Conservation (phyloP, 2,113 vertebrate genomes). For the Rhabdornis inornatus region DNA sequence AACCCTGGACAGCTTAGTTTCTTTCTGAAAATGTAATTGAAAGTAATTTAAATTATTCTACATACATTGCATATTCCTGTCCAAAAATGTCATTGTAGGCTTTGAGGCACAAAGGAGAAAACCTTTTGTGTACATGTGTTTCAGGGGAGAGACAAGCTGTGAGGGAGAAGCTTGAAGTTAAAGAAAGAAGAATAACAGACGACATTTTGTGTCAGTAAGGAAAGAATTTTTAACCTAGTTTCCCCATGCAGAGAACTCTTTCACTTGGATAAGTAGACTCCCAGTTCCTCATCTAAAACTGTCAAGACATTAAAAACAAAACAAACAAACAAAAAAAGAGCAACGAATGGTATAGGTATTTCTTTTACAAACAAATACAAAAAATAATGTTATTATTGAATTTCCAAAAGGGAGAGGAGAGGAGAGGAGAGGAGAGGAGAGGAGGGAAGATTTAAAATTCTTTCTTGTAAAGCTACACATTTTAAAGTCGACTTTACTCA, state of each 20-base stretch:
- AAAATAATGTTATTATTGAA: not conserved
- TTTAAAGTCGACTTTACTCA: not conserved
- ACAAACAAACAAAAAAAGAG: not conserved
- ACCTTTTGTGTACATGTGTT: not conserved
- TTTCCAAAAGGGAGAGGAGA: not conserved
- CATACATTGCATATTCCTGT: not conserved
- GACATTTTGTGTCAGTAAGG: not conserved
- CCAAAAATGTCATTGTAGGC: not conserved
- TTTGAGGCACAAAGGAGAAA: not conserved
- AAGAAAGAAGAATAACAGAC: not conserved
- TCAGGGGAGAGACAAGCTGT: not conserved
- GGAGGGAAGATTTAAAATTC: not conserved
- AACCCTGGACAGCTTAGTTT: not conserved
- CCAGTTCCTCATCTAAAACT: not conserved
- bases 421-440: not conserved
- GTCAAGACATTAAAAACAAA: not conserved
- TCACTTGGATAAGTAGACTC: not conserved
- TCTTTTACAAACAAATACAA: not conserved
- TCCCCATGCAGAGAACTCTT: not conserved
- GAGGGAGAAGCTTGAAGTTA: not conserved
- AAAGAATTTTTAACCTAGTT: not conserved
- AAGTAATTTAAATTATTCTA: slow-evolving; percentile 21
- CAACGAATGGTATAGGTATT: not conserved
- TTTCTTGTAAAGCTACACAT: not conserved
- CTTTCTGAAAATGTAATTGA: slow-evolving; percentile 22